phyloP scores from a whole-genome alignment of 2,888 invertebrate species.

The Periphyllus acericola region DNA sequence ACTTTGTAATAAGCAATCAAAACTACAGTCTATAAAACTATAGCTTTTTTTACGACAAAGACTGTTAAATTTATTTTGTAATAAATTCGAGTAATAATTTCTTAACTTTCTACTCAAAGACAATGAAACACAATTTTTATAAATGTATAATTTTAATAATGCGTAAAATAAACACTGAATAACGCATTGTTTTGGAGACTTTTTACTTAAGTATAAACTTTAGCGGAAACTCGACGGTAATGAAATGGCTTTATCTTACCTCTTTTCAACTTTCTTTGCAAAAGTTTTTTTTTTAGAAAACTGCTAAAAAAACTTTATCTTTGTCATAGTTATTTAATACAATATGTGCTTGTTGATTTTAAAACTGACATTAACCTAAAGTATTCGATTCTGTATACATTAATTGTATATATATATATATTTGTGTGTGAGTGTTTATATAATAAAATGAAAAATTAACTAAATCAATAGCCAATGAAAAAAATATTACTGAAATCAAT shows the following conservation, averaged over 20 bases:
- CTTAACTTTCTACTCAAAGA: not conserved
- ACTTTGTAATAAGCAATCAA: not conserved
- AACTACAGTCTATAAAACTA: not conserved
- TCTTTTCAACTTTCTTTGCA: constrained; percentile 11
- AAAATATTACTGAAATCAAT: no score
- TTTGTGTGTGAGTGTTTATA: no score
- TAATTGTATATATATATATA: no score
- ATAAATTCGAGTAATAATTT: not conserved
- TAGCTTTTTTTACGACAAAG: not conserved
- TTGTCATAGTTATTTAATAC: not conserved
- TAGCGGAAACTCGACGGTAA: not conserved
- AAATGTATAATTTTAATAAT: constrained; percentile 8
- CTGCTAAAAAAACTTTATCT: not conserved
- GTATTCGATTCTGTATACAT: no score
- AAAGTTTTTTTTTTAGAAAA: not conserved
- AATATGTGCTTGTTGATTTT: no score
- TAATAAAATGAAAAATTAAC: no score
- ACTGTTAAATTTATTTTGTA: not conserved
- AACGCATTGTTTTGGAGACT: not conserved
- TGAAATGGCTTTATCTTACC: constrained; percentile 21
- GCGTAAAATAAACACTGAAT: not conserved
- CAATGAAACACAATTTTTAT: constrained; percentile 4
- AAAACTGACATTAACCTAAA: no score
- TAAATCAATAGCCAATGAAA: no score
- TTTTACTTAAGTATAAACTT: constrained; percentile 22